Conservation (phyloP, 2,888 invertebrate genomes). For the Marronus borbonicus region DNA sequence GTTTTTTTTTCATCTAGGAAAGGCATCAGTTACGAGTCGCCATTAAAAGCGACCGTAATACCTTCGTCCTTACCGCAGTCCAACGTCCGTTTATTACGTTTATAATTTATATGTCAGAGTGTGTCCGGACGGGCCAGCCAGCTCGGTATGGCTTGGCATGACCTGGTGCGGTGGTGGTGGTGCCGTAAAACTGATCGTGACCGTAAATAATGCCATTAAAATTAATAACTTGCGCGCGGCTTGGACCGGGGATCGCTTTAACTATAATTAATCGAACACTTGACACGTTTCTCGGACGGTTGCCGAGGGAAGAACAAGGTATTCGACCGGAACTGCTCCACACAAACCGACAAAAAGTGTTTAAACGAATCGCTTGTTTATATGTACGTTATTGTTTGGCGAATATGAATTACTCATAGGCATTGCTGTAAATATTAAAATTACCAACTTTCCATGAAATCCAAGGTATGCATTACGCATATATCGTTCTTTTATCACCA, state of each 20-base stretch:
- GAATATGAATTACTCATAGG: too few relatives aligned
- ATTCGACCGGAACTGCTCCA: too few relatives aligned
- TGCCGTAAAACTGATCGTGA: constrained; percentile 39
- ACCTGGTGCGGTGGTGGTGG: background rate
- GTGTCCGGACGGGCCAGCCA: background rate
- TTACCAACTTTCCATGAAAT: too few relatives aligned
- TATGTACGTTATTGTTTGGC: too few relatives aligned
- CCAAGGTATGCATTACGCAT: too few relatives aligned
- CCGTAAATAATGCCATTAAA: constrained; percentile 43
- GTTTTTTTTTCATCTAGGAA: constrained; percentile 8
- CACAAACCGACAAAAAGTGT: too few relatives aligned
- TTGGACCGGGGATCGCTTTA: constrained; percentile 14
- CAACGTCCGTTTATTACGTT: constrained; percentile 14
- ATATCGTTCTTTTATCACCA: too few relatives aligned
- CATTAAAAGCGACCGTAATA: constrained; percentile 11
- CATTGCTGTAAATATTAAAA: too few relatives aligned
- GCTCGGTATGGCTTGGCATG: background rate
- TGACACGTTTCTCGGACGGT: constrained; percentile 26
- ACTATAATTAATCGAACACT: constrained; percentile 42
- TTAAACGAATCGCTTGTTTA: too few relatives aligned
- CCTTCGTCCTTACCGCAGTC: background rate
- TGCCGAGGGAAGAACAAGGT: background rate
- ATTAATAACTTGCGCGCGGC: constrained; percentile 32
- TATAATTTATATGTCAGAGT: constrained; percentile 33
- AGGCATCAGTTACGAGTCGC: constrained; percentile 1